Evolutionary conservation across 2,113 vertebrate genomes (phyloP).

Genomic region (Syngnathus typhle): DNA sequence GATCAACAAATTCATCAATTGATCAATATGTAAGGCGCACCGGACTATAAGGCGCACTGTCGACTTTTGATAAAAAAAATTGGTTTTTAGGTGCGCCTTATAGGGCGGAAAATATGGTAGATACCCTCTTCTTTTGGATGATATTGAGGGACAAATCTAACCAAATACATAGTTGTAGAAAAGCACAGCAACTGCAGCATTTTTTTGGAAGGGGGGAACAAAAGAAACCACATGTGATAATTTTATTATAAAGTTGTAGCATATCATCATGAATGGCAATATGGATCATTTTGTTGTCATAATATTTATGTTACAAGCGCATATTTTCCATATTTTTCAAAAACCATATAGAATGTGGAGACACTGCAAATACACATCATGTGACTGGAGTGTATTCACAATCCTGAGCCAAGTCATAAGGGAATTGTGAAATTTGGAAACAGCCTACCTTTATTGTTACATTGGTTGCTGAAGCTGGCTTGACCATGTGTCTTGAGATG

Average conservation of each 20-base stretch:
- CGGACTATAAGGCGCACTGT: too few species aligned
- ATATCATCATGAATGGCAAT: background rate
- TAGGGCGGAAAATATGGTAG: too few species aligned
- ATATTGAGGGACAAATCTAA: background rate
- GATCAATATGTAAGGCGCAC: too few species aligned
- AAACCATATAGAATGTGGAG: background rate
- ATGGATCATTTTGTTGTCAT: too few species aligned
- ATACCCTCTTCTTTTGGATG: too few species aligned
- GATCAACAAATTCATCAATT: too few species aligned
- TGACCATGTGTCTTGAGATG: constrained; percentile 98
- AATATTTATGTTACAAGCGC: background rate
- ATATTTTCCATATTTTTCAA: background rate
- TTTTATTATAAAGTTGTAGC: too few species aligned
- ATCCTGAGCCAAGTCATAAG: background rate
- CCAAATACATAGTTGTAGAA: background rate
- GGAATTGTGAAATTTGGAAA: background rate
- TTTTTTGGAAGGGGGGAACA: background rate
- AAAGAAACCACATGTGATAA: background rate
- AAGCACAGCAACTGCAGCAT: background rate
- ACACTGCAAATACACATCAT: background rate
- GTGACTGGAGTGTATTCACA: background rate
- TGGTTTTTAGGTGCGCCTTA: too few species aligned
- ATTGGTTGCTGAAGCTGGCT: constrained; percentile 86
- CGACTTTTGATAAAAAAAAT: too few species aligned
- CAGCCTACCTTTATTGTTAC: constrained; percentile 92